These are phyloP conservation scores for Plectropomus leopardus DNA, from an alignment of 2,113 vertebrate species.

Conservation along the genomic window DNA sequence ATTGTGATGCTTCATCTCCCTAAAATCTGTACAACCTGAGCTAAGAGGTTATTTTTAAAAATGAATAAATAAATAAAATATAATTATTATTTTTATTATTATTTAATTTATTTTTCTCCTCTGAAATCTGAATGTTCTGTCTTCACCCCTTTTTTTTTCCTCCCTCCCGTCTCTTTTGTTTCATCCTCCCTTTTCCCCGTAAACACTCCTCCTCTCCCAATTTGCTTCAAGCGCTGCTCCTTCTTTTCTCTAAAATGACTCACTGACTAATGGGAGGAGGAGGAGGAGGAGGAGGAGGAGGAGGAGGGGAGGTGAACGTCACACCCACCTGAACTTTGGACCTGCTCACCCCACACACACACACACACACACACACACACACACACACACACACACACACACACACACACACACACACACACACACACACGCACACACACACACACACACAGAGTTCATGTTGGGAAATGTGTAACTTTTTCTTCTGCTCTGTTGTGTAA, in stretches of 20 bases:
- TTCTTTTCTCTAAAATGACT: constrained; percentile 30
- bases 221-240: not conserved
- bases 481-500: no score
- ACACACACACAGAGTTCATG: not conserved
- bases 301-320: constrained; percentile 2
- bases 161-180: not conserved
- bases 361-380: not conserved
- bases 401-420: not conserved
- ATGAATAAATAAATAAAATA: no score
- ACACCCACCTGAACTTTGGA: constrained; percentile 50
- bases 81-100: no score
- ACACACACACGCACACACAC: not conserved
- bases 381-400: not conserved
- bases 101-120: not conserved
- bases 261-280: constrained; percentile 8
- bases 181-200: not conserved
- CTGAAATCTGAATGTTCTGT: not conserved
- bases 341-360: constrained; percentile 17
- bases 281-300: not conserved
- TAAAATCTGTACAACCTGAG: no score
- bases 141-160: not conserved
- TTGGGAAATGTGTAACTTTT: no score
- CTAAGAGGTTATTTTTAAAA: no score
- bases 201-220: not conserved
- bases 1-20: no score